These are phyloP conservation scores for Betta splendens DNA, from an alignment of 2,797 vertebrate genomes.

Conservation along the genomic window DNA sequence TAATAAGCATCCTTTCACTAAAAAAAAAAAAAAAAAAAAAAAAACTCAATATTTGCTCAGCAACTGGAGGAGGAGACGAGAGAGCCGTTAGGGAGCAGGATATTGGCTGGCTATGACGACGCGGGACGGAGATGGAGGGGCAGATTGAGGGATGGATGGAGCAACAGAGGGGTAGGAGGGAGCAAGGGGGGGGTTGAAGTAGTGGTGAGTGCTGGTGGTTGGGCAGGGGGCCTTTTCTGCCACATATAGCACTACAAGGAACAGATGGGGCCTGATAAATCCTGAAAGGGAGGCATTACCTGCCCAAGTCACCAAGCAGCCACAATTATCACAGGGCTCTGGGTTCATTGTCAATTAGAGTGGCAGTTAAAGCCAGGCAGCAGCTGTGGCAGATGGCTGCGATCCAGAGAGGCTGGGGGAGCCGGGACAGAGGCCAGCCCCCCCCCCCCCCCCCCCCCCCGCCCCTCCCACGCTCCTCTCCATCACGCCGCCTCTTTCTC, in stretches of 20 bases:
- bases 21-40: too few relatives aligned
- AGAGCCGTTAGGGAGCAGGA: constrained; percentile 49
- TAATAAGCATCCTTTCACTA: constrained; percentile 79
- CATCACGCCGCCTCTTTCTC: constrained; percentile 36
- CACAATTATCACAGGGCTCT: constrained; percentile 89
- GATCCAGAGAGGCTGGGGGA: constrained; percentile 88
- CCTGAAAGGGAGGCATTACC: constrained; percentile 92
- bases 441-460: constrained; percentile 74
- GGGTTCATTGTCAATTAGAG: constrained; percentile 95
- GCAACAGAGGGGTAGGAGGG: constrained; percentile 15
- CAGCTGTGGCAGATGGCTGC: constrained; percentile 95
- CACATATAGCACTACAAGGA: constrained; percentile 73
- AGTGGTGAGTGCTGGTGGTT: constrained; percentile 64
- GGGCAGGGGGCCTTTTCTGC: constrained; percentile 76
- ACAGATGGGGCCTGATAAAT: constrained; percentile 92
- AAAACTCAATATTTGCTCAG: constrained; percentile 82
- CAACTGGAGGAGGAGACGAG: constrained; percentile 71
- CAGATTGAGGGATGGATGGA: constrained; percentile 30
- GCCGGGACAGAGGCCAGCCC: constrained; percentile 87
- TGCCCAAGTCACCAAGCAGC: constrained; percentile 87
- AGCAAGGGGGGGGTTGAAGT: constrained; percentile 56
- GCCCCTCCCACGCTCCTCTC: constrained; percentile 66
- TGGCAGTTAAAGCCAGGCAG: constrained; percentile 88
- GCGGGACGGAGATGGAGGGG: constrained; percentile 4
- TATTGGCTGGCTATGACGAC: constrained; percentile 67